Evolutionary conservation across 1,140 invertebrate genomes (phyloP).

Genomic region (Drosophila erecta): DNA sequence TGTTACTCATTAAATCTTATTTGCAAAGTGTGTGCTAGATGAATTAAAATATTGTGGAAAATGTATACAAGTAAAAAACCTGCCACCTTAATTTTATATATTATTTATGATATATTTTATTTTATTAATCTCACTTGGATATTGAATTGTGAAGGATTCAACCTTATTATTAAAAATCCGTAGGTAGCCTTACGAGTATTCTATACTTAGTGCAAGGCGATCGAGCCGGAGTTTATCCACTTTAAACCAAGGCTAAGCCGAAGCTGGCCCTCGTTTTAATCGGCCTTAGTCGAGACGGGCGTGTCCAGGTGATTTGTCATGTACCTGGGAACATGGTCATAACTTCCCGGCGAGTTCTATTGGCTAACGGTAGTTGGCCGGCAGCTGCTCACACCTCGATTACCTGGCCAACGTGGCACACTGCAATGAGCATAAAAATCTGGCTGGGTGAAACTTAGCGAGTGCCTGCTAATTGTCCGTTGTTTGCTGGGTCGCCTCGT

Average conservation of each 20-base stretch:
- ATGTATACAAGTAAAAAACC: no score
- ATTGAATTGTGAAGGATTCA: background rate
- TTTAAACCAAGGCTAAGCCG: constrained; percentile 38
- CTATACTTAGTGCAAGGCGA: constrained; percentile 35
- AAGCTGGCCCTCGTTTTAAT: constrained; percentile 38
- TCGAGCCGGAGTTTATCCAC: constrained; percentile 42
- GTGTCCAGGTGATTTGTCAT: constrained; percentile 59
- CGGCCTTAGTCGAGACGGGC: constrained; percentile 21
- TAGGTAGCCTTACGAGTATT: no score
- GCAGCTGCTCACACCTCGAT: constrained; percentile 37
- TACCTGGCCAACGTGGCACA: constrained; percentile 17
- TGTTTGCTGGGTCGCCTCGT: constrained; percentile 48
- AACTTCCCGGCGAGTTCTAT: constrained; percentile 41
- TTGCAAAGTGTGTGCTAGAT: no score
- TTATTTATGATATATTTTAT: no score
- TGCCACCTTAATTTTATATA: background rate
- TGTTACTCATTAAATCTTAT: no score
- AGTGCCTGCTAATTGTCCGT: constrained; percentile 60
- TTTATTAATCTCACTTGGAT: background rate
- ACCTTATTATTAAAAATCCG: background rate
- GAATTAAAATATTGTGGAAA: no score
- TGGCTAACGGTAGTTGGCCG: constrained; percentile 57
- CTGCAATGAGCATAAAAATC: constrained; percentile 43
- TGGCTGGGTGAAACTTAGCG: constrained; percentile 49
- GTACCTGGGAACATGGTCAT: constrained; percentile 31